phyloP scores from a whole-genome alignment of 1,140 invertebrate species.

The Drosophila nikananu region DNA sequence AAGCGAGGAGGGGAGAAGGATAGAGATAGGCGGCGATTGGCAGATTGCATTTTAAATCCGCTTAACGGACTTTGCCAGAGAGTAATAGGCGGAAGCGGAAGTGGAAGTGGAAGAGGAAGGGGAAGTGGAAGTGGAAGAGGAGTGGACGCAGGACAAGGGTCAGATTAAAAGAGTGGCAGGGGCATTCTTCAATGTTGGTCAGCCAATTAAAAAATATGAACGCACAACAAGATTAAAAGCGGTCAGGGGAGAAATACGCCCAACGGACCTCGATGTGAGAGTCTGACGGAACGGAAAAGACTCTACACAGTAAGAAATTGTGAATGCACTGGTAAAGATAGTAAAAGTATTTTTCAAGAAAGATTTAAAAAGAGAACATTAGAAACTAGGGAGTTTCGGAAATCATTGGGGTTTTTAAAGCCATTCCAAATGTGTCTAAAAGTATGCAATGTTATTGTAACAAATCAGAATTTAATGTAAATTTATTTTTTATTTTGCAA shows the following conservation, averaged over 20 bases:
- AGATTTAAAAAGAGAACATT: background rate
- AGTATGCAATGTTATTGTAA: too few relatives aligned
- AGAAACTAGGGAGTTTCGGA: background rate
- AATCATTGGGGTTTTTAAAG: background rate
- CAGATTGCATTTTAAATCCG: slow-evolving; percentile 56
- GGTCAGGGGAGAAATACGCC: slow-evolving; percentile 11
- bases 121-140: background rate
- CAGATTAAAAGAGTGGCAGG: slow-evolving; percentile 31
- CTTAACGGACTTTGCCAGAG: slow-evolving; percentile 46
- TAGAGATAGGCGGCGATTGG: slow-evolving; percentile 38
- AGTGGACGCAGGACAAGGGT: slow-evolving; percentile 7
- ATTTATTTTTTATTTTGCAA: too few relatives aligned
- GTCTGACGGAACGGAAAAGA: slow-evolving; percentile 1
- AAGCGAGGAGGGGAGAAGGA: background rate
- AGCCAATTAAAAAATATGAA: slow-evolving; percentile 70
- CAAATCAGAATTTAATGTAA: too few relatives aligned
- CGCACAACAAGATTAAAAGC: slow-evolving; percentile 52
- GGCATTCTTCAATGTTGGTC: slow-evolving; percentile 44
- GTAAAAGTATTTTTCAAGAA: background rate
- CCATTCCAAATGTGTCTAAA: background rate
- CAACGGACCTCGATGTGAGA: slow-evolving; percentile 17
- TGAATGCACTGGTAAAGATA: too few relatives aligned
- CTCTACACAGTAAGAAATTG: background rate
- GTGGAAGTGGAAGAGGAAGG: slow-evolving; percentile 1
- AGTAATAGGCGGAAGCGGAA: slow-evolving; percentile 42